These are phyloP conservation scores for Drosophila rhopaloa DNA, from an alignment of 1,140 invertebrate genomes.

Conservation along the genomic window DNA sequence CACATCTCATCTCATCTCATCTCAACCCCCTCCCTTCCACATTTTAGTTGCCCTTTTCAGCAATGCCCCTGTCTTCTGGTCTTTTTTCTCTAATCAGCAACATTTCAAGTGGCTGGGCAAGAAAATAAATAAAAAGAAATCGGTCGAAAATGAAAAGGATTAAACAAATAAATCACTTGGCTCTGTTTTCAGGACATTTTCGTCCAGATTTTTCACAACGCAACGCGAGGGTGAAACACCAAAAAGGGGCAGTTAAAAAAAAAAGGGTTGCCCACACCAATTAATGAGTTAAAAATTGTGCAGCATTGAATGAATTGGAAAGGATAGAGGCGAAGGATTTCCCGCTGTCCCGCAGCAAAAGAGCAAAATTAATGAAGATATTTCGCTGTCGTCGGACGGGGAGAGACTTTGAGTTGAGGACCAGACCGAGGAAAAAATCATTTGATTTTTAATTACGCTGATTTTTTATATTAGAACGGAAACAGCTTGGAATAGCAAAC, in stretches of 20 bases:
- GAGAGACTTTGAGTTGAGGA: constrained; percentile 2
- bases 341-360: constrained; percentile 51
- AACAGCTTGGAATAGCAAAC: constrained; percentile 79
- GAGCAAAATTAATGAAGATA: constrained; percentile 83
- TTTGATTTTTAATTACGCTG: constrained; percentile 84
- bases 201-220: constrained; percentile 16
- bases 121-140: constrained; percentile 61
- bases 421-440: constrained; percentile 62
- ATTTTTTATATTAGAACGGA: constrained; percentile 80
- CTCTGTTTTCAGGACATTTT: constrained; percentile 66
- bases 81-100: constrained; percentile 63
- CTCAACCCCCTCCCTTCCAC: too few species aligned
- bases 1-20: too few species aligned
- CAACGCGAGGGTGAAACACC: constrained; percentile 7
- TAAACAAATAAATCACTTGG: constrained; percentile 83
- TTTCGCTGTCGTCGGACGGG: constrained; percentile 61
- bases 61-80: constrained; percentile 1
- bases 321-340: constrained; percentile 15
- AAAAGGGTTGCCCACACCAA: constrained; percentile 72
- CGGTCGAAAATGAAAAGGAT: constrained; percentile 72
- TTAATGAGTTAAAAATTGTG: constrained; percentile 84
- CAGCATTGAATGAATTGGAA: constrained; percentile 76
- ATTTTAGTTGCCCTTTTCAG: not conserved
- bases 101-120: constrained; percentile 63
- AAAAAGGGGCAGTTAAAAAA: constrained; percentile 15